phyloP scores from a whole-genome alignment of 2,113 vertebrate genomes.

The Urocitellus parryii region DNA sequence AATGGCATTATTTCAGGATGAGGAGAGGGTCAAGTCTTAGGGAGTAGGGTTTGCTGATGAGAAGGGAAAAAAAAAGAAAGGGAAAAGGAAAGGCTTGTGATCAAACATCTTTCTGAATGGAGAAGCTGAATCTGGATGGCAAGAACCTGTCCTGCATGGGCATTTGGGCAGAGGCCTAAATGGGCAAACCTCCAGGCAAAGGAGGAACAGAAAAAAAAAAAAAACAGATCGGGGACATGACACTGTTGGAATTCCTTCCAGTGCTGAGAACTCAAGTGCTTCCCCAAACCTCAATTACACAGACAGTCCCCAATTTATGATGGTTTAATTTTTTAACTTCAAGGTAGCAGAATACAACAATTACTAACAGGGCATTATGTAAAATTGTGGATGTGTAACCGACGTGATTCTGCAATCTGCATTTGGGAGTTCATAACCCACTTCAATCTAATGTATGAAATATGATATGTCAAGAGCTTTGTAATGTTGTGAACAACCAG shows the following conservation, averaged over 20 bases:
- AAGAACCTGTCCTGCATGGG: slow-evolving; percentile 85
- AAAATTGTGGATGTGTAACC: no score
- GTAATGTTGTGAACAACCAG: no score
- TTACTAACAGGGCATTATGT: no score
- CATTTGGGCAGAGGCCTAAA: not conserved
- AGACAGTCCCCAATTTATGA: no score
- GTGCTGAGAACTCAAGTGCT: not conserved
- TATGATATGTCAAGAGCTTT: no score
- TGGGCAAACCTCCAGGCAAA: not conserved
- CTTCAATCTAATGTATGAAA: no score
- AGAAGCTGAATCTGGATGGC: slow-evolving; percentile 90
- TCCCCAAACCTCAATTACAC: not conserved
- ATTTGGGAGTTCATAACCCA: no score
- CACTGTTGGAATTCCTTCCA: not conserved
- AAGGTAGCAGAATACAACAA: no score
- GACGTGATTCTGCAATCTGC: no score
- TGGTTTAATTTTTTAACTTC: no score
- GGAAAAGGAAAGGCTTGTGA: not conserved
- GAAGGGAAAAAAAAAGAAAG: no score
- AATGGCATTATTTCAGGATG: not conserved
- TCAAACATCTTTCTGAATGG: slow-evolving; percentile 77
- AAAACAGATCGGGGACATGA: no score
- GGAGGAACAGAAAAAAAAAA: not conserved
- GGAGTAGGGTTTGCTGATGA: not conserved
- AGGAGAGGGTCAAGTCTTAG: fast-evolving